phyloP scores from a whole-genome alignment of 2,888 invertebrate genomes.

The Leucoma salicis region DNA sequence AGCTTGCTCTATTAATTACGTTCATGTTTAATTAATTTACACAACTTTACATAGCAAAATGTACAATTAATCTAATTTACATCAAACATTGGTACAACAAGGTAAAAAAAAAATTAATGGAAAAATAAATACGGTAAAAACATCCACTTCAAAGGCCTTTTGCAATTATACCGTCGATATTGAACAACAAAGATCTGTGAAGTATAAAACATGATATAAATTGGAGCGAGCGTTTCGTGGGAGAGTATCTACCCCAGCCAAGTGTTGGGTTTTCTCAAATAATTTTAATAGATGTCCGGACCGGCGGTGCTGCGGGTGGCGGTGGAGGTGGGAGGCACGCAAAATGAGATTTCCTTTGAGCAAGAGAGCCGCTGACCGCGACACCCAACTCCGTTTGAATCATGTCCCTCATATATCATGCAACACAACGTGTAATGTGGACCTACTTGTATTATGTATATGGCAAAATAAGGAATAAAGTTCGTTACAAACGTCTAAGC shows the following conservation, averaged over 20 bases:
- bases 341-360: slow-evolving; percentile 81
- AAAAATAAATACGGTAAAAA: slow-evolving; percentile 34
- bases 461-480: background rate
- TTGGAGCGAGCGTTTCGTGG: slow-evolving; percentile 39
- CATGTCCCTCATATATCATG: slow-evolving; percentile 62
- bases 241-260: slow-evolving; percentile 28
- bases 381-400: slow-evolving; percentile 49
- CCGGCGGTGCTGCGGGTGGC: slow-evolving; percentile 25
- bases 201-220: slow-evolving; percentile 51
- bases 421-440: slow-evolving; percentile 38
- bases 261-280: slow-evolving; percentile 70
- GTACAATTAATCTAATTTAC: slow-evolving; percentile 27
- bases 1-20: slow-evolving; percentile 1
- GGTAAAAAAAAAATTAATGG: slow-evolving; percentile 13
- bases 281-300: slow-evolving; percentile 76
- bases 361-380: slow-evolving; percentile 65
- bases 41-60: slow-evolving; percentile 8
- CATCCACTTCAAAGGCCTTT: slow-evolving; percentile 38
- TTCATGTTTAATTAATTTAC: slow-evolving; percentile 7
- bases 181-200: slow-evolving; percentile 48
- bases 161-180: slow-evolving; percentile 48
- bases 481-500: background rate
- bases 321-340: slow-evolving; percentile 37
- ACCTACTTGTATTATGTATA: slow-evolving; percentile 24
- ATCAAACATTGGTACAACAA: slow-evolving; percentile 17